These are phyloP conservation scores for Pristionchus japonicus DNA, from an alignment of 2,888 invertebrate species.

Conservation along the genomic window DNA sequence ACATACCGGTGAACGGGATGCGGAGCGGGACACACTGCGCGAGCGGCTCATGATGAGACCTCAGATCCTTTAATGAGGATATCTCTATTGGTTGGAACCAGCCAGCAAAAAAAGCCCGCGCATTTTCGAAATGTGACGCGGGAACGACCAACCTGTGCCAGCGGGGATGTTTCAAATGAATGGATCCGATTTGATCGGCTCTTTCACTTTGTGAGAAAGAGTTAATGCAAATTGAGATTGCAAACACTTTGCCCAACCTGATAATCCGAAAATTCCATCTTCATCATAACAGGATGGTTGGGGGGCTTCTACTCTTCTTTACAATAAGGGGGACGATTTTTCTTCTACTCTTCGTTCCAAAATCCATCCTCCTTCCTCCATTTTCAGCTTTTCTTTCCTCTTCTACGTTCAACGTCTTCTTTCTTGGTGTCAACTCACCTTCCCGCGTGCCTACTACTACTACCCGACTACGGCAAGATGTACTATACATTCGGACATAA, in stretches of 20 bases:
- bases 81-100: neutral
- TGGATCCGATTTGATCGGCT: neutral
- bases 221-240: conserved; percentile 5
- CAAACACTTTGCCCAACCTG: conserved; percentile 34
- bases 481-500: neutral
- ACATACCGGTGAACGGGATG: conserved; percentile 49
- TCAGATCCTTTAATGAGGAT: conserved; percentile 16
- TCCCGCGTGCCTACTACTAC: neutral
- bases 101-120: conserved; percentile 48
- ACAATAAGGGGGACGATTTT: neutral
- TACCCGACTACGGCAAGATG: neutral
- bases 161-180: conserved; percentile 10
- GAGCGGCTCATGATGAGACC: conserved; percentile 44
- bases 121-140: neutral
- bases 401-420: conserved; percentile 28
- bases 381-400: conserved; percentile 15
- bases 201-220: neutral
- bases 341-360: conserved; percentile 28
- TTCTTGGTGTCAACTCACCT: conserved; percentile 14
- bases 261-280: conserved; percentile 36
- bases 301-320: conserved; percentile 37
- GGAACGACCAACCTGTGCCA: conserved; percentile 17
- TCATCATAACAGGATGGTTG: neutral
- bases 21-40: conserved; percentile 47
- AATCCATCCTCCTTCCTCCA: neutral